phyloP scores from a whole-genome alignment of 2,113 vertebrate genomes.

The Cettia cetti region DNA sequence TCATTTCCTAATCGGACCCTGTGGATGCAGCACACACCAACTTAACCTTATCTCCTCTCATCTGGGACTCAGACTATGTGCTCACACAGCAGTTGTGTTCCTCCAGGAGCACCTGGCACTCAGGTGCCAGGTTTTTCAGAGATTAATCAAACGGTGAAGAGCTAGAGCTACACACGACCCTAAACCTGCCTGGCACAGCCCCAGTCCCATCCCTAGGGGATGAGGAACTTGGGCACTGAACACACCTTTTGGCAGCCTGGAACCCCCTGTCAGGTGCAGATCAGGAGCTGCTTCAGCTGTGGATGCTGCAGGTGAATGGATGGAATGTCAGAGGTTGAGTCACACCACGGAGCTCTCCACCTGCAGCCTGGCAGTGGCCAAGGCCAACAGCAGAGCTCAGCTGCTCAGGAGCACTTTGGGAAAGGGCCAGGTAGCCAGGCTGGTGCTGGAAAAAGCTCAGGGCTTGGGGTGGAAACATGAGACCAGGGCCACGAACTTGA shows the following conservation, averaged over 20 bases:
- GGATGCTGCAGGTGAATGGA: background rate
- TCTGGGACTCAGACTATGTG: background rate
- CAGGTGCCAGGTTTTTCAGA: background rate
- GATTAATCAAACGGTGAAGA: background rate
- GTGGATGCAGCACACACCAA: background rate
- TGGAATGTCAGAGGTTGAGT: background rate
- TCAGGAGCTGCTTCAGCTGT: background rate
- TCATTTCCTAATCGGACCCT: background rate
- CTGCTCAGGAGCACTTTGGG: background rate
- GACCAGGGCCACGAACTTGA: background rate
- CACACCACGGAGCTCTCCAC: background rate
- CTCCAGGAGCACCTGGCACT: background rate
- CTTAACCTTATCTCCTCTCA: background rate
- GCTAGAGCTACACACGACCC: accelerated
- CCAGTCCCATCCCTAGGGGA: background rate
- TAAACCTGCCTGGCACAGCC: background rate
- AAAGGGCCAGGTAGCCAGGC: background rate
- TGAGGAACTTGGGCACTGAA: background rate
- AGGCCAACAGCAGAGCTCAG: background rate
- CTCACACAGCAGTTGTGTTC: background rate
- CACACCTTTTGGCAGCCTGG: background rate
- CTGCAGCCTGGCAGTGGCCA: background rate
- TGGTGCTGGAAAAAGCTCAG: background rate
- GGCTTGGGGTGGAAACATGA: background rate
- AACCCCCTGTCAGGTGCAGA: background rate